Conservation (phyloP, 2,888 invertebrate species). For the Chaetoderma sp. region DNA sequence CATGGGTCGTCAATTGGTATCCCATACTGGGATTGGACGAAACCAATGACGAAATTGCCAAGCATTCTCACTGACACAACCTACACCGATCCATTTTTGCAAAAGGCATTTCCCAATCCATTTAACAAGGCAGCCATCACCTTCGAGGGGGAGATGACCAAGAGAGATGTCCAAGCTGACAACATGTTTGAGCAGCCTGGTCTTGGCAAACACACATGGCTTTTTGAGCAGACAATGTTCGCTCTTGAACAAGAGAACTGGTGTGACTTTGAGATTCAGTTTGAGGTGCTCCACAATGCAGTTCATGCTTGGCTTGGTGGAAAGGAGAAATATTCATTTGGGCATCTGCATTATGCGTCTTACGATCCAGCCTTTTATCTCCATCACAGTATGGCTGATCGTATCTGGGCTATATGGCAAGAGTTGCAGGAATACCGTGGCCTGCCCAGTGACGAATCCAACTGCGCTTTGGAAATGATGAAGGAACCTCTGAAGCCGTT, state of each 20-base stretch:
- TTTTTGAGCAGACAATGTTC: conserved; percentile 31
- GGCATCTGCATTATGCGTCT: conserved; percentile 27
- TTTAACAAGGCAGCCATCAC: conserved; percentile 34
- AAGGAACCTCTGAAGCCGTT: conserved; percentile 34
- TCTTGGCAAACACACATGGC: conserved; percentile 31
- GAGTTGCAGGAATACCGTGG: conserved; percentile 29
- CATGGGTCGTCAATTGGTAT: conserved; percentile 37
- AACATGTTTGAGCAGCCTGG: conserved; percentile 9
- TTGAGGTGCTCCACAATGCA: conserved; percentile 21
- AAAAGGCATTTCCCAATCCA: conserved; percentile 27
- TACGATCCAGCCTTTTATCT: conserved; percentile 40
- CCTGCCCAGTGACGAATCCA: conserved; percentile 31
- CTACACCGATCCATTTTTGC: conserved; percentile 26
- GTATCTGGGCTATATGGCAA: conserved; percentile 32
- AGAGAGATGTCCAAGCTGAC: conserved; percentile 27
- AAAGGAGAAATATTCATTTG: conserved; percentile 15
- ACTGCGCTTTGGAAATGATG: conserved; percentile 41
- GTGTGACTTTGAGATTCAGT: conserved; percentile 34
- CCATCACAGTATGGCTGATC: conserved; percentile 35
- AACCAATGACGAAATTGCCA: conserved; percentile 25
- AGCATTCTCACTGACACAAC: conserved; percentile 18
- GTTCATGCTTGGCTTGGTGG: conserved; percentile 26
- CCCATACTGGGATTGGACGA: conserved; percentile 40
- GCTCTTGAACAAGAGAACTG: conserved; percentile 31
- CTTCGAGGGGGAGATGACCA: conserved; percentile 25